Base-by-base conservation (phyloP, 1,140 invertebrate genomes). In the Tetranychus urticae region DNA sequence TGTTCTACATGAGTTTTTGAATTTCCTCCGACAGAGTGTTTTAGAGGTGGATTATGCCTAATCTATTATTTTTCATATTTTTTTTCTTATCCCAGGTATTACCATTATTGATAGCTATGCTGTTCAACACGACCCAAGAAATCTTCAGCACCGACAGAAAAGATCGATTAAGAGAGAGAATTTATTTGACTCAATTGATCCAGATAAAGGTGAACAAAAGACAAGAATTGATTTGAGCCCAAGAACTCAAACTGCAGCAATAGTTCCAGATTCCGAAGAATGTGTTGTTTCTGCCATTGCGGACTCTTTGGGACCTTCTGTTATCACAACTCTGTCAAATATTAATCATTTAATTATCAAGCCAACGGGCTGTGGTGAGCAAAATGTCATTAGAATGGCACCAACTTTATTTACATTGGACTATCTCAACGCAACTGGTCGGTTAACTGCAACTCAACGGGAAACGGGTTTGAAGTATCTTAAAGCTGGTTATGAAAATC, bases 301-400 rank as follows among this genome's bases (percentile, higher is more conserved):
- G 45, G 70, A 70, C 56, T 50, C 69, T 6, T 69, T 71, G 56
- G 72, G 71, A 2, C 65, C 69, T 0, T 67, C 68, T 7, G 66
- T 72, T 5, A 50, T 63, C 46, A 67, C 63, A 2, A 45, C 63
- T 54, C 10, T 67, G 2, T 65, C 67, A n/a, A 68, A 69, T 46
- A 64, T 70, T 5, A 67, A 70, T 37, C 62, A 66, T 46, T 34
- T 73, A 13, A 64, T 64, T 35, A 42, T 39, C 36, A 52, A 62
- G 35, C 73, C 73, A 1, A 67, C 65, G 13, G 73, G 73, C 2
- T 73, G 72, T 66, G 71, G 72, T 1, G 72, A 75, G 61, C 73
- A 75, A 64, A 73, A 69, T n/a, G 70, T 74, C 66, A 69, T 73
- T 37, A 64, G 65, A n/a, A 65, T 74, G 48, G 72, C 70, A 0